A percentile compares a stretch with the other conserved stretches of the same genome.
Evolutionary conservation across 2,888 invertebrate genomes (phyloP).

Genomic region (Leptopterna dolabrata): DNA sequence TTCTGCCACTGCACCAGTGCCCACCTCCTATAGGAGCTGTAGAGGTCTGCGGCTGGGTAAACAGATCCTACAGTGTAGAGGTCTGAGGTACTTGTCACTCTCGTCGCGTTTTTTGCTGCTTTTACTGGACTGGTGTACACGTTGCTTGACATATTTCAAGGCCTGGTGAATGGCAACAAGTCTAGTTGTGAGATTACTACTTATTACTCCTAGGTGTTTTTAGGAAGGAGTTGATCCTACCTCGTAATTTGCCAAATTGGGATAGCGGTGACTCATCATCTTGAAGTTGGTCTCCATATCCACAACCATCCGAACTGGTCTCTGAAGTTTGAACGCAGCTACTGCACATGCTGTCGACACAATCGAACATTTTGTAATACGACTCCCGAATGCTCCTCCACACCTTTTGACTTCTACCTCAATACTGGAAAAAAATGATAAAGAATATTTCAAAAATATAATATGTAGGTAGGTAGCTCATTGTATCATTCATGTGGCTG

Average conservation of each 20-base stretch:
- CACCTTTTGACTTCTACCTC: constrained; percentile 67
- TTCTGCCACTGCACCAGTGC: too few relatives aligned
- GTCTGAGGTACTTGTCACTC: too few relatives aligned
- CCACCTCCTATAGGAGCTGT: too few relatives aligned
- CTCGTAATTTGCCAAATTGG: constrained; percentile 64
- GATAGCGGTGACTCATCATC: constrained; percentile 64
- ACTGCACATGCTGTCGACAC: constrained; percentile 67
- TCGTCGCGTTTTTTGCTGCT: too few relatives aligned
- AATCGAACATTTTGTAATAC: constrained; percentile 67
- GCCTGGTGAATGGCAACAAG: too few relatives aligned
- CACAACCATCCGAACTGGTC: constrained; percentile 67
- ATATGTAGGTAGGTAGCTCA: background rate
- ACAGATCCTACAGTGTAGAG: too few relatives aligned
- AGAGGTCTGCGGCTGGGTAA: too few relatives aligned
- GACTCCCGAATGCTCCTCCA: constrained; percentile 69
- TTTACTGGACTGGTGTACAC: too few relatives aligned
- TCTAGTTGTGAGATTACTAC: too few relatives aligned
- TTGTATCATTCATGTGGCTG: too few relatives aligned
- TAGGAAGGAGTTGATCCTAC: constrained; percentile 56
- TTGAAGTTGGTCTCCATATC: constrained; percentile 67
- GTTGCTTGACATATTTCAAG: too few relatives aligned
- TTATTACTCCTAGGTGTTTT: too few relatives aligned
- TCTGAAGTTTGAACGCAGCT: constrained; percentile 65
- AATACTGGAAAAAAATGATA: constrained; percentile 64
- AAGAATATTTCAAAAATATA: background rate